Evolutionary conservation across 2,113 vertebrate genomes (phyloP).

Genomic region (Sula dactylatra): DNA sequence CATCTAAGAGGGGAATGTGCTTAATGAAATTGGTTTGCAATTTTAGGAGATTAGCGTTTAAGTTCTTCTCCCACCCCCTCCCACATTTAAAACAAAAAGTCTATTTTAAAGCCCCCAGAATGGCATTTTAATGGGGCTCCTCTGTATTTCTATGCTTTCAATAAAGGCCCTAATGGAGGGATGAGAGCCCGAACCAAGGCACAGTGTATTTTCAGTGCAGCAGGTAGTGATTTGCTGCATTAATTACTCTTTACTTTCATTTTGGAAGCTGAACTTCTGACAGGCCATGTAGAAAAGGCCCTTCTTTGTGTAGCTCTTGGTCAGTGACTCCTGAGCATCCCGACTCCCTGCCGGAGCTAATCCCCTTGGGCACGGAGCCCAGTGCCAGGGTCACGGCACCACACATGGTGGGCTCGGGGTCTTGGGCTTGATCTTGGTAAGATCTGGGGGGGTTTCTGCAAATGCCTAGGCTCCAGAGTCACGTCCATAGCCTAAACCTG

Average conservation of each 20-base stretch:
- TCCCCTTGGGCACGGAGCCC: background rate
- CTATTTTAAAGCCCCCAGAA: conserved; percentile 45
- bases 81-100: background rate
- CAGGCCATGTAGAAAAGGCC: background rate
- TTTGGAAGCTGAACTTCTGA: background rate
- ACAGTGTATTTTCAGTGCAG: background rate
- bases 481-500: accelerated
- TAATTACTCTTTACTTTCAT: background rate
- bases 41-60: background rate
- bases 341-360: background rate
- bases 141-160: background rate
- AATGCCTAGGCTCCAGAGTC: background rate
- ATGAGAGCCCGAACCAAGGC: background rate
- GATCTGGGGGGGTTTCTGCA: background rate
- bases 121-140: conserved; percentile 44
- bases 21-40: background rate
- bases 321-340: background rate
- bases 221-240: background rate
- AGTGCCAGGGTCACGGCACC: accelerated
- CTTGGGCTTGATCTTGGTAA: background rate
- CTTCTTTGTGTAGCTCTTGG: background rate
- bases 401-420: accelerated
- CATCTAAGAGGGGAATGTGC: accelerated
- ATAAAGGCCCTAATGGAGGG: background rate
- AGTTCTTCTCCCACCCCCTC: background rate